Evolutionary conservation across 2,797 vertebrate species (phyloP).

Genomic region (Alauda arvensis): DNA sequence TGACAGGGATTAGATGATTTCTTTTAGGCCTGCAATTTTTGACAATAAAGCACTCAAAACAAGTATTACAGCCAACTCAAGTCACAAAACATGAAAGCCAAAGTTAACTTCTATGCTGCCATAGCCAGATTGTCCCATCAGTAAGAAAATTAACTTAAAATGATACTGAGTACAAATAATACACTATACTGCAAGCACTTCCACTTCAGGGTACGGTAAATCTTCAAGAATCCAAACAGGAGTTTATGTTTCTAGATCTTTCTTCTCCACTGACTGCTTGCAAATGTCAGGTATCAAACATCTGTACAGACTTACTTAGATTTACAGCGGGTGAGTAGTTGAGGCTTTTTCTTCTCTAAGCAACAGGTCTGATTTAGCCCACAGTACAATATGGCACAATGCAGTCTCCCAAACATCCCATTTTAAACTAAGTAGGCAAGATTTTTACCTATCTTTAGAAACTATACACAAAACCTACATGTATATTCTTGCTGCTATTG

Average conservation of each 20-base stretch:
- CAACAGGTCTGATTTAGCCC: not conserved
- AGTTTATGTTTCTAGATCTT: not conserved
- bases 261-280: not conserved
- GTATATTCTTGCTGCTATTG: not conserved
- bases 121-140: not conserved
- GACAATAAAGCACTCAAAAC: not conserved
- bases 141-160: not conserved
- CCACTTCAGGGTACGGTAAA: not conserved
- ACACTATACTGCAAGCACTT: not conserved
- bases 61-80: not conserved
- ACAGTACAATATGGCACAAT: not conserved
- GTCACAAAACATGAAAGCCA: not conserved
- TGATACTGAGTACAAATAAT: accelerated
- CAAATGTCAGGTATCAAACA: not conserved
- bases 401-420: not conserved
- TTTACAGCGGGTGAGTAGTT: not conserved
- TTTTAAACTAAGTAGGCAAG: not conserved
- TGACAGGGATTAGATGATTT: not conserved
- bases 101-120: not conserved
- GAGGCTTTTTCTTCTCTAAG: not conserved
- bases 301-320: not conserved
- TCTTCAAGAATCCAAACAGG: not conserved
- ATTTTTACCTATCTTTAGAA: not conserved
- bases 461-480: not conserved
- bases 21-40: not conserved